Evolutionary conservation across 2,113 vertebrate species (phyloP), one percentile per base, ranked within the genome.

Genomic region (Benitochromis conjunctus): DNA sequence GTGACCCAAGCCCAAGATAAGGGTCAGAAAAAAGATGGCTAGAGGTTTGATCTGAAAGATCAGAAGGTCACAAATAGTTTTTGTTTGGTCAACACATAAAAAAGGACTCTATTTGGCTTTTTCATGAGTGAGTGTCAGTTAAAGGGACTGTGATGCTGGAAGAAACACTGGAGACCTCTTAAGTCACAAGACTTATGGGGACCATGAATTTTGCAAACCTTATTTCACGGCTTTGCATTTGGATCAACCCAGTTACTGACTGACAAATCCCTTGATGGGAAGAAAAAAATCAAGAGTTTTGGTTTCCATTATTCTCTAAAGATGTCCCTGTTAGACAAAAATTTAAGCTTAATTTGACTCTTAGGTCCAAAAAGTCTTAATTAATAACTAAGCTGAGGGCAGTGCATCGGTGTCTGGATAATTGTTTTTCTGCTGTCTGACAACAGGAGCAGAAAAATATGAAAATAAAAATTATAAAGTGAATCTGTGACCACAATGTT

Each of bases 11-110:
- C 21, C 5, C 69, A 1, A 3, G 51, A 46, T 13, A 24, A 53
- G 46, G 31, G 3, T 58, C 77, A 51, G 82, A 69, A 90, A 90
- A 77, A 48, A 31, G 48, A 86, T 76, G 24, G 43, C 82, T 79
- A 78, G 14, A 43, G 9, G 26, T 56, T 74, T 79, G 76, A 46
- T 48, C 31, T 16, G 26, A 54, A 79, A 74, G 38, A n/a, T 85
- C 57, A 85, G 34, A 11, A 77, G 21, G 78, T 86, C 81, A 76
- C 46, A 36, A 86, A 83, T 38, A 55, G n/a, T 58, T 53, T 12
- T 85, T 38, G 48, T 77, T 81, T 36, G 38, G 53, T 80, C 53
- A 29, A 57, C 43, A 51, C 7, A 78, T 2, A 31, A 24, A 36
- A 3, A 7, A 38, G 18, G 60, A 57, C 5, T 10, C 13, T 14